phyloP scores from a whole-genome alignment of 2,888 invertebrate genomes.

The Syrista parreyssii region DNA sequence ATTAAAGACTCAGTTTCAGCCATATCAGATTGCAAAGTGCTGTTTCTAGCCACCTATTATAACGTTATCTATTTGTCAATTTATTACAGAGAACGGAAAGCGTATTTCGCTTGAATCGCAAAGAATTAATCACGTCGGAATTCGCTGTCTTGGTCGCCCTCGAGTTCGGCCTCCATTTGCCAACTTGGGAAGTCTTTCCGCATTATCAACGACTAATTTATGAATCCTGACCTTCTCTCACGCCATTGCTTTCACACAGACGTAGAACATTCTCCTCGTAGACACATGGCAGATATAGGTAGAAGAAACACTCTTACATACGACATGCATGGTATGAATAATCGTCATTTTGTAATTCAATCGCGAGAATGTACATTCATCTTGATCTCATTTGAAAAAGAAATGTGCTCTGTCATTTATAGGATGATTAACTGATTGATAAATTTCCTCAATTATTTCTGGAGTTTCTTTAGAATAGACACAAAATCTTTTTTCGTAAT shows the following conservation, averaged over 20 bases:
- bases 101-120: constrained; percentile 88
- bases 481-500: neutral
- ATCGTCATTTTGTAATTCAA: neutral
- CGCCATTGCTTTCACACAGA: constrained; percentile 27
- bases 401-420: neutral
- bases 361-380: neutral
- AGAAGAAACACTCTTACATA: neutral
- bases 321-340: neutral
- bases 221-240: constrained; percentile 79
- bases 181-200: constrained; percentile 91
- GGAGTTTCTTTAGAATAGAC: neutral
- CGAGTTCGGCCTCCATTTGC: constrained; percentile 93
- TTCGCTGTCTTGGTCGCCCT: constrained; percentile 95
- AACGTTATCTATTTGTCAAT: neutral
- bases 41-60: neutral
- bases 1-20: neutral
- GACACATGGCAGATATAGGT: neutral
- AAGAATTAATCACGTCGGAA: constrained; percentile 91
- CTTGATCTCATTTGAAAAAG: neutral
- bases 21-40: neutral
- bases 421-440: neutral
- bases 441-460: neutral
- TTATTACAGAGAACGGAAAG: constrained; percentile 85
- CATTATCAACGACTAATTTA: constrained; percentile 95
- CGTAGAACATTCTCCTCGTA: constrained; percentile 28